Evolutionary conservation across 2,113 vertebrate genomes (phyloP).

Genomic region (Struthio camelus): DNA sequence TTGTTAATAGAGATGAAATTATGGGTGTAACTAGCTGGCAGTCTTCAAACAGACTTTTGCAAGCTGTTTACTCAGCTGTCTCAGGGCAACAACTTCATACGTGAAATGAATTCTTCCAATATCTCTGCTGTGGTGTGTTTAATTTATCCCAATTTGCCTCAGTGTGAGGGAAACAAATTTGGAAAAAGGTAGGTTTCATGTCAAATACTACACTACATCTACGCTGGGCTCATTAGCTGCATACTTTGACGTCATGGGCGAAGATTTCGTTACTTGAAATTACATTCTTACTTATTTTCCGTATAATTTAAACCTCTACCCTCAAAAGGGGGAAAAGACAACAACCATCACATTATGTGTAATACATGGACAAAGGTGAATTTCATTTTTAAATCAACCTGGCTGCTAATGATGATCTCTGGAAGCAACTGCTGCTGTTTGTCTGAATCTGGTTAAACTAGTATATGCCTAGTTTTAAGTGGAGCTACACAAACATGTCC

Average conservation of each 20-base stretch:
- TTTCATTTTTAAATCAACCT: not conserved
- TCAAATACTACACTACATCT: not conserved
- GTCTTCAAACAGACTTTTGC: constrained; percentile 79
- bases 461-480: not conserved
- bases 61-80: constrained; percentile 87
- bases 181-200: not conserved
- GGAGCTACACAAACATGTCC: not conserved
- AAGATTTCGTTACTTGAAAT: not conserved
- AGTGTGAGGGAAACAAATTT: constrained; percentile 15
- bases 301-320: not conserved
- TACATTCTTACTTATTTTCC: not conserved
- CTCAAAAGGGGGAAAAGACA: not conserved
- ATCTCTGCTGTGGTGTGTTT: constrained; percentile 72
- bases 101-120: constrained; percentile 79
- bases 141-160: constrained; percentile 74
- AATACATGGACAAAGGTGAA: not conserved
- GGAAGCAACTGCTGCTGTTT: not conserved
- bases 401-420: not conserved
- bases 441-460: not conserved
- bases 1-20: constrained; percentile 86
- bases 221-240: not conserved
- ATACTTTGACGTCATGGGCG: not conserved
- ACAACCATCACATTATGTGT: not conserved
- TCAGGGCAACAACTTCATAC: constrained; percentile 78
- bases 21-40: constrained; percentile 86